Base-by-base conservation (phyloP, 2,113 vertebrate genomes). In the Barnardius zonarius region DNA sequence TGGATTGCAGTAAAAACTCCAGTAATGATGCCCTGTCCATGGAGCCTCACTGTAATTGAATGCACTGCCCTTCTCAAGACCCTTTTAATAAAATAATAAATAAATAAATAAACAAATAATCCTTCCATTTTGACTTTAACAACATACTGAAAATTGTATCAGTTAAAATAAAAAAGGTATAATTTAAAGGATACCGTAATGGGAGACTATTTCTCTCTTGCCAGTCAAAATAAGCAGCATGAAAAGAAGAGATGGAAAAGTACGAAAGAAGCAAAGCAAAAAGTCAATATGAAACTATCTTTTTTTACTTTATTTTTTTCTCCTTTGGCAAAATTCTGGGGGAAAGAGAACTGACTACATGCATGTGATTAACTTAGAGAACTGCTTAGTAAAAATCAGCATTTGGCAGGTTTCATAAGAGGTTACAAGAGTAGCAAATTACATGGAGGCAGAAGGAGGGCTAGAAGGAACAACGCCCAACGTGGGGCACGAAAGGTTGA, bases 131-230 rank as follows among this genome's bases (percentile, higher is more conserved):
- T 90, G 15, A 95, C 33, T 92, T 37, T 79, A 96, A 61, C 57
- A 91, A 66, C 41, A 88, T 83, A 83, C 10, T 80, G 43, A 93
- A 97, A 97, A 92, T 94, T 92, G 23, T 84, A 92, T 84, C 67
- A 55, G 31, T 88, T 89, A 95, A 95, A 93, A 77, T 83, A 75
- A 90, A 39, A 88, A 41, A 52, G 8, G 6, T 7, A 77, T 78
- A 3, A 61, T 93, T 95, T 96, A 97, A 97, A 96, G 73, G 96
- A 86, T 79, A 70, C 37, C 83, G 57, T 97, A 95, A 95, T 95
- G 96, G 68, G 4, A 86, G 88, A 93, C 88, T 55, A 16, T 96
- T 96, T 94, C 13, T 96, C 62, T 49, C 37, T 83, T 88, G 14
- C 2, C 41, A 66, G 33, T 61, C 12, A 59, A 76, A 92, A 85